A percentile compares a stretch with the other conserved stretches of the same genome.
These are phyloP conservation scores for Idris sp. DNA, from an alignment of 1,140 invertebrate species.

Conservation along the genomic window DNA sequence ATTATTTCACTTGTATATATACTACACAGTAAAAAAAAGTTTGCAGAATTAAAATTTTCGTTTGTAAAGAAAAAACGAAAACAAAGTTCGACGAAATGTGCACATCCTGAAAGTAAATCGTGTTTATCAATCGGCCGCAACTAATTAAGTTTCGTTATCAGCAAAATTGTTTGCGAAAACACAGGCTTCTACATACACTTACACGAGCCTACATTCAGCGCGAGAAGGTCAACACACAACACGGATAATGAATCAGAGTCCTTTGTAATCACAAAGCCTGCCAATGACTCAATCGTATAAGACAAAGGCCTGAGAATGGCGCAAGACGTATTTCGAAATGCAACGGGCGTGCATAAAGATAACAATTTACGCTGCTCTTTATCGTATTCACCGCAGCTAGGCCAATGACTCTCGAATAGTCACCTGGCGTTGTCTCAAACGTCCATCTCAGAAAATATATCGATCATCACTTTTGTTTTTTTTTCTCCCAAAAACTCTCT, in stretches of 20 bases:
- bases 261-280: constrained; percentile 55
- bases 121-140: constrained; percentile 7
- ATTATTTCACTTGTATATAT: too few relatives aligned
- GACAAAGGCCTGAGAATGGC: constrained; percentile 60
- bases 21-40: too few relatives aligned
- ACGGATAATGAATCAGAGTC: constrained; percentile 54
- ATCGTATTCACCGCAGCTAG: constrained; percentile 43
- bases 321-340: constrained; percentile 58
- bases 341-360: constrained; percentile 55
- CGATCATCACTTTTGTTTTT: too few relatives aligned
- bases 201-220: constrained; percentile 8
- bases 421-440: constrained; percentile 47
- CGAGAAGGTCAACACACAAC: constrained; percentile 31
- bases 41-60: too few relatives aligned
- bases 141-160: constrained; percentile 50
- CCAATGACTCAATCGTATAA: constrained; percentile 63
- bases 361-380: constrained; percentile 60
- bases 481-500: too few relatives aligned
- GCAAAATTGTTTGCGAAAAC: constrained; percentile 24
- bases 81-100: too few relatives aligned
- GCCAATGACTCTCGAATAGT: constrained; percentile 48
- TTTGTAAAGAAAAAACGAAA: too few relatives aligned
- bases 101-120: not conserved
- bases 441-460: too few relatives aligned
- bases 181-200: not conserved